Evolutionary conservation across 2,888 invertebrate genomes (phyloP), one percentile per base, ranked within the genome.

Genomic region (Priocnemis perturbator): DNA sequence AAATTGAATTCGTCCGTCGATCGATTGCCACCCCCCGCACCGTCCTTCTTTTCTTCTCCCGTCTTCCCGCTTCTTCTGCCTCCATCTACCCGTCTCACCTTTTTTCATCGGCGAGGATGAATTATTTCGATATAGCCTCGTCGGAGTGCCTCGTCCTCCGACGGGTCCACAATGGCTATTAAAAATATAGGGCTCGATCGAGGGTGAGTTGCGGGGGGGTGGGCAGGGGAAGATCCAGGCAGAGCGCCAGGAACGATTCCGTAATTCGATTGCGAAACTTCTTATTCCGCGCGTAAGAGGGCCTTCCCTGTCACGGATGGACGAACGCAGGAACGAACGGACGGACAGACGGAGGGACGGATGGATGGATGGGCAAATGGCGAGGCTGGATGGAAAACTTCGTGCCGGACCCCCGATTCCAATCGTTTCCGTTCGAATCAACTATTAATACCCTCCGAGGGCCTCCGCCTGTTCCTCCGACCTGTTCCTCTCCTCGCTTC

Each of bases 231-330:
- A 45, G 30, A 15, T n/a, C 37, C 64, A n/a, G 52, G 73, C 67
- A 68, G 19, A 37, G 44, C 67, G 74, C 75, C 81, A 75, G 75
- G 72, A 79, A 73, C 76, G 76, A 71, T 77, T 77, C 78, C 78
- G 76, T 83, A 81, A 85, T 84, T 85, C 79, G 77, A 85, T 85
- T 76, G 79, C 74, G 71, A 76, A 78, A 81, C 75, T 79, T 82
- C 52, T 61, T 60, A 67, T 75, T 56, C 47, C 3, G 66, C 55
- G 50, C 70, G 71, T 65, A 57, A 71, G 69, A 74, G 74, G 60
- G 67, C 63, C 62, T 47, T 58, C 67, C 58, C 15, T 44, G 30
- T 62, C 37, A 20, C 55, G 50, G 50, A 50, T 19, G 50, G 50
- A 50, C 50, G 50, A 26, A 15, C 50, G 48, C 57, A 63, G 52